Base-by-base conservation (phyloP, 2,797 vertebrate genomes). In the Macrochelys suwanniensis region DNA sequence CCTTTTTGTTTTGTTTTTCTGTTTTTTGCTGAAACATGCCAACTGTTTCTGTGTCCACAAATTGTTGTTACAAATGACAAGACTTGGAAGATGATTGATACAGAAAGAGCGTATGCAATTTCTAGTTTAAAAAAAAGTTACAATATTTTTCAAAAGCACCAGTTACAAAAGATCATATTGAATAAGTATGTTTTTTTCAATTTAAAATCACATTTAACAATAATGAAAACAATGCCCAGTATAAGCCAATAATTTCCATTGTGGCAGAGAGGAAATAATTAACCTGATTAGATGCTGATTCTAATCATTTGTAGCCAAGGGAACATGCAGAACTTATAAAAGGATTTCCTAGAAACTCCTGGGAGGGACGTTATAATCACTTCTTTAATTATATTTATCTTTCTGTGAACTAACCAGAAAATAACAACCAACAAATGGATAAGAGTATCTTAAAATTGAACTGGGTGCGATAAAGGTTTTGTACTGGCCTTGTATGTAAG, bases 331-430 rank as follows among this genome's bases (percentile, higher is more conserved):
- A 51, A 51, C 49, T n/a, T 87, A 37, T 68, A 49, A 89, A 87
- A 79, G 79, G 59, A 19, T 90, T 92, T 97, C 54, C 84, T 82
- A 25, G 68, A 76, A 95, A 50, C 37, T 85, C 57, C 85, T 93
- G 85, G 51, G 50, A 87, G 68, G 59, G 89, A 96, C 90, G 61
- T 87, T 94, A 1, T 80, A 95, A 89, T 1, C 1, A 11, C 82
- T 5, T 93, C 87, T 94, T 95, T 92, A 65, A 77, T 94, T 89
- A 28, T 82, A 89, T 79, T 91, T 96, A 82, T 88, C 95, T 97
- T 96, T 81, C 88, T 93, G 90, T 81, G 88, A 92, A 94, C 81
- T 92, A 93, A 92, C 87, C 82, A 17, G 17, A 96, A 94, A 95
- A 51, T 89, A 94, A 77, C 94, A 95, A 92, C 79, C 91, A 94